Conservation (phyloP, 2,797 vertebrate genomes). For the Sebastes steindachneri region DNA sequence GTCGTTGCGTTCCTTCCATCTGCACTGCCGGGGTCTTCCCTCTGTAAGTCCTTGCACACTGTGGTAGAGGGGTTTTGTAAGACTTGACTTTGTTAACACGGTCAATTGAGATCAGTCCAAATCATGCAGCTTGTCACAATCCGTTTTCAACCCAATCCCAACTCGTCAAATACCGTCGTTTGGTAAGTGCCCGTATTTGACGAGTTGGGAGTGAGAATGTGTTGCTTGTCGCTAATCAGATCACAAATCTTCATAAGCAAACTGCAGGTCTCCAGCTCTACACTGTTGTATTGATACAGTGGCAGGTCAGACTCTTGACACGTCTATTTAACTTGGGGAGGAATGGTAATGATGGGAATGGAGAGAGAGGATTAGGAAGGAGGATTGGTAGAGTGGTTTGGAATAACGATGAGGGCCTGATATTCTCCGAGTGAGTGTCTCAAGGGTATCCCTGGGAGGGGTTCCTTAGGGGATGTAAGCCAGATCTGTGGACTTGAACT, state of each 20-base stretch:
- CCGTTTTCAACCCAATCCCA: too few relatives aligned
- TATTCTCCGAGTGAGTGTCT: neutral
- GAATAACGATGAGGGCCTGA: neutral
- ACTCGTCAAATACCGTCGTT: too few relatives aligned
- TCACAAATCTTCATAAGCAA: neutral
- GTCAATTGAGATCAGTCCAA: neutral
- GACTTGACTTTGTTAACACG: neutral
- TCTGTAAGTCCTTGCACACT: neutral
- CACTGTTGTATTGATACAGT: neutral
- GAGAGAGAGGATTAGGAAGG: neutral
- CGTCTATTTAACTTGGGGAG: neutral
- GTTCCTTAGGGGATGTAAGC: neutral
- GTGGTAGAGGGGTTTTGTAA: neutral
- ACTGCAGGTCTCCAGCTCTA: neutral
- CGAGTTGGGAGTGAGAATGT: too few relatives aligned
- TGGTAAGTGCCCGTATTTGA: too few relatives aligned
- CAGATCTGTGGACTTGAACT: neutral
- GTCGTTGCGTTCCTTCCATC: neutral
- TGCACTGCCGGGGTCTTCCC: neutral
- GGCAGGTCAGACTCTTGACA: neutral
- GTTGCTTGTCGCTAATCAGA: neutral
- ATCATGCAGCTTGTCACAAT: neutral
- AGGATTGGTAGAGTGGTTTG: neutral
- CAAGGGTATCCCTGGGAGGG: neutral
- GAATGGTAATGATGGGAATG: constrained; percentile 1